Evolutionary conservation across 2,113 vertebrate genomes (phyloP).

Genomic region (Oreochromis tanganicae): DNA sequence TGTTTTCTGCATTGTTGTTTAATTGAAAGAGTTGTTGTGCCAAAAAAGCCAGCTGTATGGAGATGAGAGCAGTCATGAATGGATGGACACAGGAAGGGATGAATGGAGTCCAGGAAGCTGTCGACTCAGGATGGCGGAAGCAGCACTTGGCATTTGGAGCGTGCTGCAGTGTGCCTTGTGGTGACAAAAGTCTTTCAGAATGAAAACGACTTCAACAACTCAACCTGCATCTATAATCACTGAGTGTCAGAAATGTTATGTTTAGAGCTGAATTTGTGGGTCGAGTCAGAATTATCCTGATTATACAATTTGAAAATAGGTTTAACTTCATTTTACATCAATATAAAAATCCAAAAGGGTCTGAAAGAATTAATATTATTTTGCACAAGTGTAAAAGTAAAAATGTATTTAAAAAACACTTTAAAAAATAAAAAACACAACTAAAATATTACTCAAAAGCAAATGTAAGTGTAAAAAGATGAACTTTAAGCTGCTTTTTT

Average conservation of each 20-base stretch:
- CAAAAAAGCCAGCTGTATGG: conserved; percentile 62
- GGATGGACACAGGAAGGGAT: conserved; percentile 54
- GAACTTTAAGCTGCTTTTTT: not conserved
- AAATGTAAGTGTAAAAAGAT: not conserved
- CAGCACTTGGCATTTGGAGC: conserved; percentile 12
- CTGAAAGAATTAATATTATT: not conserved
- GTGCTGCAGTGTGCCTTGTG: not conserved
- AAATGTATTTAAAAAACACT: not conserved
- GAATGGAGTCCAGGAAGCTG: conserved; percentile 52
- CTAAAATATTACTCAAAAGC: not conserved
- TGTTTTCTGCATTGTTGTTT: conserved; percentile 11
- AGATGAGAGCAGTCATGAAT: conserved; percentile 60
- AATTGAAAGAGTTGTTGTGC: conserved; percentile 39
- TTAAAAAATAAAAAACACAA: not conserved
- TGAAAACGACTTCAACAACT: not conserved
- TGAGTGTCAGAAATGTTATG: not conserved
- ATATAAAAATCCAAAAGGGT: not conserved
- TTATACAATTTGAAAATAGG: not conserved
- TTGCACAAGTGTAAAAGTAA: not conserved
- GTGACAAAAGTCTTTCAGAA: conserved; percentile 1
- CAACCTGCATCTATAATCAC: not conserved
- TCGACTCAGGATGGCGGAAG: conserved; percentile 27
- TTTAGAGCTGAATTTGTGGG: not conserved
- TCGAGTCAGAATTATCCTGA: not conserved
- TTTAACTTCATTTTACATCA: not conserved